phyloP scores from a whole-genome alignment of 1,140 invertebrate species.

The Samia ricini region DNA sequence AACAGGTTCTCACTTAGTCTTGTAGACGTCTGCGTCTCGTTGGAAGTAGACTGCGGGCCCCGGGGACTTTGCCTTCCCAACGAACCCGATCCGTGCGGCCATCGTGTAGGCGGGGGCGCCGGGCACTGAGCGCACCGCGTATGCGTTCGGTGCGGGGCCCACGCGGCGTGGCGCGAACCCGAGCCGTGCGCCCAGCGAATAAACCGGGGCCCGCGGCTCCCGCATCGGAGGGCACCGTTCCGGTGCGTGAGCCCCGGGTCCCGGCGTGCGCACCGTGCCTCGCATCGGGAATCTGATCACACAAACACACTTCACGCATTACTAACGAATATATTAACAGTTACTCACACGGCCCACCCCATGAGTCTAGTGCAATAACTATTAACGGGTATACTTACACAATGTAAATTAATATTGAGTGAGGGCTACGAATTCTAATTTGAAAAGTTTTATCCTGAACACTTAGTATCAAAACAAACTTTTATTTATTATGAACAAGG shows the following conservation, averaged over 20 bases:
- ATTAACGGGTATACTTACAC: no score
- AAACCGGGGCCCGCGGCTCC: constrained; percentile 72
- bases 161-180: constrained; percentile 53
- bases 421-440: no score
- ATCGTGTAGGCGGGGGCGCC: constrained; percentile 55
- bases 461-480: no score
- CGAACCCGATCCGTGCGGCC: constrained; percentile 57
- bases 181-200: constrained; percentile 77
- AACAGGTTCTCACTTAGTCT: constrained; percentile 36
- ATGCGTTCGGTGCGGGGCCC: constrained; percentile 81
- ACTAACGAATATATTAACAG: no score
- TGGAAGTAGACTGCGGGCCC: constrained; percentile 79
- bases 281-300: constrained; percentile 21
- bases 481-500: no score
- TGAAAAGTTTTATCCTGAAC: no score
- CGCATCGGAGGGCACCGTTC: constrained; percentile 71
- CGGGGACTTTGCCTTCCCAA: constrained; percentile 62
- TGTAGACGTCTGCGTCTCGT: constrained; percentile 54
- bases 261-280: constrained; percentile 60
- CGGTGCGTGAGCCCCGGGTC: constrained; percentile 78
- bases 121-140: constrained; percentile 59
- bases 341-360: no score
- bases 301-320: not conserved
- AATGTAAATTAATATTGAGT: no score
- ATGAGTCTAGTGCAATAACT: no score